Conservation (phyloP, 1,140 invertebrate genomes). For the Hypothenemus hampei region DNA sequence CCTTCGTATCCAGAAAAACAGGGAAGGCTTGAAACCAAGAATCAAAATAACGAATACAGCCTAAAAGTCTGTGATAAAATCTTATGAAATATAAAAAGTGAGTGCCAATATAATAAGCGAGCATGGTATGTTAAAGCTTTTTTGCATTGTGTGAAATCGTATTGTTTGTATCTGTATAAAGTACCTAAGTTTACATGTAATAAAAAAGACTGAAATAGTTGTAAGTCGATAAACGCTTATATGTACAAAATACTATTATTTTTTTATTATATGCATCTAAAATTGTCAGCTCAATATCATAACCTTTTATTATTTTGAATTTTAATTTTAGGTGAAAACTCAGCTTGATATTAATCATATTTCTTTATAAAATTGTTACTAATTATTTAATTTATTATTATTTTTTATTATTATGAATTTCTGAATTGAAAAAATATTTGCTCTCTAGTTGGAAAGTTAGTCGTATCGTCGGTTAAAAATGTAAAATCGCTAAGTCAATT, state of each 20-base stretch:
- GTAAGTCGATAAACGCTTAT: conserved; percentile 11
- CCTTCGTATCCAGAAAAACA: too few species aligned
- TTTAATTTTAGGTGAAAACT: neutral
- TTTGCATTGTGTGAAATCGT: neutral
- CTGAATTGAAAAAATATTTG: too few species aligned
- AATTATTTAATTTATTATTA: neutral
- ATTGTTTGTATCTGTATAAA: conserved; percentile 9
- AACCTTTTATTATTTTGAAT: conserved; percentile 1
- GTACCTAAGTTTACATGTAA: conserved; percentile 21
- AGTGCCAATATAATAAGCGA: conserved; percentile 14
- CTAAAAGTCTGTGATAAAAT: conserved; percentile 14
- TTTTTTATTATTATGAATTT: too few species aligned
- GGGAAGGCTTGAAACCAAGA: too few species aligned
- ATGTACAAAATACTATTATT: too few species aligned
- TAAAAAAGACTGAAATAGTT: conserved; percentile 18
- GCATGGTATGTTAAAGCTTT: neutral
- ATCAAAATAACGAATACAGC: too few species aligned
- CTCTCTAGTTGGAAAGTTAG: too few species aligned
- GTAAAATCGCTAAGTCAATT: too few species aligned
- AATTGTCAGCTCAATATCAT: too few species aligned
- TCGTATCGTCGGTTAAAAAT: too few species aligned
- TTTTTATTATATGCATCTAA: too few species aligned
- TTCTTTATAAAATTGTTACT: conserved; percentile 8
- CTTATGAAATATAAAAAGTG: conserved; percentile 2
- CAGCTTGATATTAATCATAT: conserved; percentile 1